Conservation (phyloP, 2,888 invertebrate genomes). For the Drosophila birchii region DNA sequence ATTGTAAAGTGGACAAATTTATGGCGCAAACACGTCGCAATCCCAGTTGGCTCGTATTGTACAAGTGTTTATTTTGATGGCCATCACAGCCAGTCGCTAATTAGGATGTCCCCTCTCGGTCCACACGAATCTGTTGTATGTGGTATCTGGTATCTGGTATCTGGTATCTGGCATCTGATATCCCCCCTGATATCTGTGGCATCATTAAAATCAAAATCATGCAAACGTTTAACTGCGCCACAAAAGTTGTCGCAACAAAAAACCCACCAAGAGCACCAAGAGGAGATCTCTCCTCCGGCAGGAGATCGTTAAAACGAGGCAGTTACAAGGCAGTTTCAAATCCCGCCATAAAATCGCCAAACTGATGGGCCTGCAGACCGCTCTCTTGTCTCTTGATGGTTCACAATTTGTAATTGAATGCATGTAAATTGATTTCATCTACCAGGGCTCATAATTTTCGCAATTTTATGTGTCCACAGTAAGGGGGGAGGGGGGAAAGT, state of each 20-base stretch:
- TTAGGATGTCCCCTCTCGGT: slow-evolving; percentile 63
- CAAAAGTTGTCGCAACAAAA: slow-evolving; percentile 74
- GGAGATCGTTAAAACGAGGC: slow-evolving; percentile 68
- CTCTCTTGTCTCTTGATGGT: slow-evolving; percentile 56
- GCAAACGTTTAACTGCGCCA: slow-evolving; percentile 79
- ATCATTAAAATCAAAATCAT: slow-evolving; percentile 77
- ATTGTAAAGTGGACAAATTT: slow-evolving; percentile 69
- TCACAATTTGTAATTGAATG: slow-evolving; percentile 80
- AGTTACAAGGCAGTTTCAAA: slow-evolving; percentile 75
- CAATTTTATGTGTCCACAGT: slow-evolving; percentile 54
- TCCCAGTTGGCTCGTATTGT: slow-evolving; percentile 68
- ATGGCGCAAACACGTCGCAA: slow-evolving; percentile 69
- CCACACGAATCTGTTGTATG: slow-evolving; percentile 11
- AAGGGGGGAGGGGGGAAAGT: neutral
- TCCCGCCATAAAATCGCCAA: slow-evolving; percentile 63
- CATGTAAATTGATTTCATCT: slow-evolving; percentile 79
- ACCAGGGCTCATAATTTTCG: slow-evolving; percentile 57
- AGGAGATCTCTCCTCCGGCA: neutral
- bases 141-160: neutral
- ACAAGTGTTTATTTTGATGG: slow-evolving; percentile 82
- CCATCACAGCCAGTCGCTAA: slow-evolving; percentile 70
- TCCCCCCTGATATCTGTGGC: slow-evolving; percentile 24
- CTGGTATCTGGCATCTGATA: slow-evolving; percentile 10
- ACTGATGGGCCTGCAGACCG: slow-evolving; percentile 55
- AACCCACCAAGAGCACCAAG: slow-evolving; percentile 17